phyloP scores from a whole-genome alignment of 2,113 vertebrate species.

The Saguinus imperator region DNA sequence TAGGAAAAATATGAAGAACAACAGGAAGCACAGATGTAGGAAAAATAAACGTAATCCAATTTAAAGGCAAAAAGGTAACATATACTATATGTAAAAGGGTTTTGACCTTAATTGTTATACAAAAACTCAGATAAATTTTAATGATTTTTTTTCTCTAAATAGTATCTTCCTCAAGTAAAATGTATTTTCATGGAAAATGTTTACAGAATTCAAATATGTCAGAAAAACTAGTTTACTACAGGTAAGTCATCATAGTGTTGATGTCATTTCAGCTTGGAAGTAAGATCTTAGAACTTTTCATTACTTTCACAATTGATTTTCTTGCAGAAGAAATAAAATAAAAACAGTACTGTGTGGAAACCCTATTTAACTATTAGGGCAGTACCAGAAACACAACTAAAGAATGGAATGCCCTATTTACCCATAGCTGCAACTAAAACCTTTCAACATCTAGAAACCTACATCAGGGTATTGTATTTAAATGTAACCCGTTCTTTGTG shows the following conservation, averaged over 20 bases:
- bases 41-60: neutral
- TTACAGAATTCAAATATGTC: neutral
- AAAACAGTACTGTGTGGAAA: neutral
- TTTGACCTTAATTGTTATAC: neutral
- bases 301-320: neutral
- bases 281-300: neutral
- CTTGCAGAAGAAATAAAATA: neutral
- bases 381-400: neutral
- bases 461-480: fast-evolving
- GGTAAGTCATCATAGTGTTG: fast-evolving
- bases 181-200: neutral
- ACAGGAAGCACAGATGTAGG: neutral
- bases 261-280: neutral
- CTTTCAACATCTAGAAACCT: neutral
- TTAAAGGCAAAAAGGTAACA: neutral
- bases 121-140: neutral
- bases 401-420: fast-evolving
- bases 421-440: neutral
- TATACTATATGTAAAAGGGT: neutral
- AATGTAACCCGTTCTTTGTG: neutral
- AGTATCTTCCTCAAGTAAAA: neutral
- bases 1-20: neutral
- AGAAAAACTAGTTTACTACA: neutral
- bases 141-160: neutral
- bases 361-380: neutral